Evolutionary conservation across 2,113 vertebrate species (phyloP).

Genomic region (Ovis aries): ARS-UI_Ramb_v3.0 NC_056069.1:22057001-22057500

Average conservation of each 20-base stretch:
- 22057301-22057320: neutral
- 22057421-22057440: neutral
- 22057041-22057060: neutral
- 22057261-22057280: neutral
- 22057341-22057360: neutral
- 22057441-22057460: neutral
- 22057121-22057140: neutral
- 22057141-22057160: neutral
- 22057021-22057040: neutral
- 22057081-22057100: neutral
- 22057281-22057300: neutral
- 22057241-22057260: neutral
- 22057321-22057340: neutral
- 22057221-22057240: neutral
- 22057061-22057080: neutral
- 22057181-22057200: neutral
- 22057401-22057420: neutral
- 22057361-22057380: neutral
- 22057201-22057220: neutral
- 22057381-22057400: neutral
- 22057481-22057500: neutral
- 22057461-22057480: neutral
- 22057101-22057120: neutral
- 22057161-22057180: neutral
- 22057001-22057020: neutral